Conservation (phyloP, 2,797 vertebrate genomes). For the Avahi laniger region DNA sequence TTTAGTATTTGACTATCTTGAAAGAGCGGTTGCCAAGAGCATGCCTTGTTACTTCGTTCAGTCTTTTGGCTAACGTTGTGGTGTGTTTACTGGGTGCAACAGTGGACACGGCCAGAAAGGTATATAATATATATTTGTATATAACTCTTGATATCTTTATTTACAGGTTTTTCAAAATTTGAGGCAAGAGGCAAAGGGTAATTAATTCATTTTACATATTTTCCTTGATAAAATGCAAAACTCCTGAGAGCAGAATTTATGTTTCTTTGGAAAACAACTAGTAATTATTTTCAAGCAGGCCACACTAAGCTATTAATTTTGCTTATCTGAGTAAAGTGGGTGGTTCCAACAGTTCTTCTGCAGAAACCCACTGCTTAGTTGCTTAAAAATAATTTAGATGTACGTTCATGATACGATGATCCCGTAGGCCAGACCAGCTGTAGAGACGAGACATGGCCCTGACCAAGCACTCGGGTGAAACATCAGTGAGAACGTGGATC, state of each 20-base stretch:
- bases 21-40: background rate
- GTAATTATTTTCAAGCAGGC: background rate
- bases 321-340: background rate
- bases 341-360: background rate
- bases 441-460: background rate
- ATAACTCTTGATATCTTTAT: background rate
- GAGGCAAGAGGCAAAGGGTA: background rate
- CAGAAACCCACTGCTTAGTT: background rate
- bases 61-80: background rate
- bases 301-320: background rate
- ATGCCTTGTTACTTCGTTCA: background rate
- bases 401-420: background rate
- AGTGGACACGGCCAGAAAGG: background rate
- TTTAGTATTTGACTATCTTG: background rate
- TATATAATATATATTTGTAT: background rate
- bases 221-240: constrained; percentile 24
- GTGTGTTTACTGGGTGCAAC: background rate
- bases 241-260: background rate
- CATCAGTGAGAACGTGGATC: background rate
- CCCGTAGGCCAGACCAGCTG: background rate
- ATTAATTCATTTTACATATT: background rate
- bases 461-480: background rate
- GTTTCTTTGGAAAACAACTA: background rate
- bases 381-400: background rate
- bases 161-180: background rate